phyloP scores from a whole-genome alignment of 2,888 invertebrate genomes.

The Bursaphelenchus okinawaensis region DNA sequence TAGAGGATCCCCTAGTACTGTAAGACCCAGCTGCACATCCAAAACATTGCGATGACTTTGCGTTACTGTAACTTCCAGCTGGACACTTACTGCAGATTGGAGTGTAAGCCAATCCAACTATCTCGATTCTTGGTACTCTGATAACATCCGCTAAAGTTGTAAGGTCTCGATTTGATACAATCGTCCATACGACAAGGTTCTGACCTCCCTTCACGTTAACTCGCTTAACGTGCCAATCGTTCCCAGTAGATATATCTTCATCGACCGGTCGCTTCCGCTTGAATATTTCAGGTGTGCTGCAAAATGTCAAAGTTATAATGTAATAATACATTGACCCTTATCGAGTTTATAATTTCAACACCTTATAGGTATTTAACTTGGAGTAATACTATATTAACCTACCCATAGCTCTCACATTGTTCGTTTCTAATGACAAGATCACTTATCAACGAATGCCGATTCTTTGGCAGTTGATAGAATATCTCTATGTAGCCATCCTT shows the following conservation, averaged over 20 bases:
- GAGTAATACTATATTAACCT: too few species aligned
- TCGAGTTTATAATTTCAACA: not conserved
- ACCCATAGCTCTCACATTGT: slow-evolving; percentile 51
- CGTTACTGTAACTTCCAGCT: slow-evolving; percentile 52
- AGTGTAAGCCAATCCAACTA: slow-evolving; percentile 62
- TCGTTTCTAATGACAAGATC: slow-evolving; percentile 47
- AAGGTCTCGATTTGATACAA: slow-evolving; percentile 58
- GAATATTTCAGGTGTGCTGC: not conserved
- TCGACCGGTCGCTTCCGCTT: slow-evolving; percentile 4
- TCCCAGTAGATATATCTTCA: slow-evolving; percentile 19
- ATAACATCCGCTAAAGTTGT: slow-evolving; percentile 52
- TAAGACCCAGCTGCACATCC: slow-evolving; percentile 60
- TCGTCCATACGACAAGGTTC: slow-evolving; percentile 64
- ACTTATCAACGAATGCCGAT: slow-evolving; percentile 27
- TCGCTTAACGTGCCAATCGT: slow-evolving; percentile 38
- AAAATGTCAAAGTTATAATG: not conserved
- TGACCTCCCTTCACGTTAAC: slow-evolving; percentile 61
- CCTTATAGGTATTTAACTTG: not conserved
- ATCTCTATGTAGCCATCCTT: slow-evolving; percentile 63
- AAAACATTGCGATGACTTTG: not conserved
- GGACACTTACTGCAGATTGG: slow-evolving; percentile 61
- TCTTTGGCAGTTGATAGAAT: slow-evolving; percentile 59
- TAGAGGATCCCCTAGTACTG: slow-evolving; percentile 58
- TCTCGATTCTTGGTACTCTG: slow-evolving; percentile 47
- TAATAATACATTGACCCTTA: too few species aligned